phyloP scores from a whole-genome alignment of 2,888 invertebrate species.

The Tipula lateralis region DNA sequence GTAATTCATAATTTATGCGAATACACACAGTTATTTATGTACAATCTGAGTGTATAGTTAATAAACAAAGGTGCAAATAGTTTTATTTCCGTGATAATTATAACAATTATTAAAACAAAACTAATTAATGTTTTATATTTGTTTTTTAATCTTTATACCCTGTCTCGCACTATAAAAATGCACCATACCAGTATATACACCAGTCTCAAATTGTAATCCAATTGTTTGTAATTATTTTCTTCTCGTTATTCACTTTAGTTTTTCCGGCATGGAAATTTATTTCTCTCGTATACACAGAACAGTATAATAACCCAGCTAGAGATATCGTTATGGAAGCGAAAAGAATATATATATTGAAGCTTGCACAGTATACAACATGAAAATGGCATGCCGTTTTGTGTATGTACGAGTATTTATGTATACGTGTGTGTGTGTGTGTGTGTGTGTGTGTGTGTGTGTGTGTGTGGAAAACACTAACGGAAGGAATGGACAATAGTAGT shows the following conservation, averaged over 20 bases:
- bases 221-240: conserved; percentile 21
- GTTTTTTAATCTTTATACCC: not conserved
- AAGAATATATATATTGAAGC: not conserved
- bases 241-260: not conserved
- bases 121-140: not conserved
- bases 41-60: too few relatives aligned
- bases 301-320: not conserved
- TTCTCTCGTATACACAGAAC: not conserved
- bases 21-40: too few relatives aligned
- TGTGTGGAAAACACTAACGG: not conserved
- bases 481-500: not conserved
- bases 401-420: too few relatives aligned
- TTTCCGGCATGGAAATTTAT: not conserved
- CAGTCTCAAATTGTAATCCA: not conserved
- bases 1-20: too few relatives aligned
- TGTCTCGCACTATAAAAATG: not conserved
- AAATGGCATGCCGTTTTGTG: not conserved
- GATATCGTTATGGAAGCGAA: not conserved
- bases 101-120: conserved; percentile 11
- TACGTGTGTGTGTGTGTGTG: too few relatives aligned
- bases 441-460: too few relatives aligned
- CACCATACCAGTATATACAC: not conserved
- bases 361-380: not conserved
- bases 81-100: conserved; percentile 1
- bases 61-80: not conserved